These are phyloP conservation scores for Aleadryas rufinucha DNA, from an alignment of 2,113 vertebrate genomes.

Conservation along the genomic window DNA sequence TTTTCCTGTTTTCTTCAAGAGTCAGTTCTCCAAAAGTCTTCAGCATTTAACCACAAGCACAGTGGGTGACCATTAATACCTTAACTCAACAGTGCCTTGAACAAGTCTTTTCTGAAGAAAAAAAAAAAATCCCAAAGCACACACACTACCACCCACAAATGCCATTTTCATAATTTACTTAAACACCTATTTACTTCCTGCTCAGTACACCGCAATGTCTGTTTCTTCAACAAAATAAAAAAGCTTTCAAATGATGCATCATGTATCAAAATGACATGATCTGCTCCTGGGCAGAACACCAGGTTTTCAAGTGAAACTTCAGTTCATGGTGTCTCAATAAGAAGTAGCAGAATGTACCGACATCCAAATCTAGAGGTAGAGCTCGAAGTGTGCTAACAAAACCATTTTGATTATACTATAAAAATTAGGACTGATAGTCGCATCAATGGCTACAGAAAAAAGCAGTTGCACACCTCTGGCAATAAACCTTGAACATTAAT, in stretches of 20 bases:
- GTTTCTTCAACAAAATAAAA: neutral
- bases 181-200: neutral
- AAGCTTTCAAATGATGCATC: neutral
- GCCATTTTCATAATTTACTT: neutral
- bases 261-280: rapidly evolving
- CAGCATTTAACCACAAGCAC: neutral
- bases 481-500: neutral
- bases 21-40: neutral
- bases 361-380: neutral
- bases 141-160: neutral
- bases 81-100: neutral
- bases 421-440: neutral
- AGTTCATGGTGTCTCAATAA: neutral
- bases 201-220: neutral
- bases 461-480: neutral
- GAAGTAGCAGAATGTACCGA: neutral
- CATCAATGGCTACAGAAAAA: neutral
- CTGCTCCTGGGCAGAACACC: neutral
- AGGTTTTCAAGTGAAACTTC: neutral
- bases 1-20: conserved; percentile 3
- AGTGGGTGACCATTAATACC: neutral
- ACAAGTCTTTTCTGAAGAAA: neutral
- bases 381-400: neutral
- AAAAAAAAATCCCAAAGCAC: neutral
- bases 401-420: neutral